Base-by-base conservation (phyloP, 2,113 vertebrate species). In the Urocynchramus pylzowi region DNA sequence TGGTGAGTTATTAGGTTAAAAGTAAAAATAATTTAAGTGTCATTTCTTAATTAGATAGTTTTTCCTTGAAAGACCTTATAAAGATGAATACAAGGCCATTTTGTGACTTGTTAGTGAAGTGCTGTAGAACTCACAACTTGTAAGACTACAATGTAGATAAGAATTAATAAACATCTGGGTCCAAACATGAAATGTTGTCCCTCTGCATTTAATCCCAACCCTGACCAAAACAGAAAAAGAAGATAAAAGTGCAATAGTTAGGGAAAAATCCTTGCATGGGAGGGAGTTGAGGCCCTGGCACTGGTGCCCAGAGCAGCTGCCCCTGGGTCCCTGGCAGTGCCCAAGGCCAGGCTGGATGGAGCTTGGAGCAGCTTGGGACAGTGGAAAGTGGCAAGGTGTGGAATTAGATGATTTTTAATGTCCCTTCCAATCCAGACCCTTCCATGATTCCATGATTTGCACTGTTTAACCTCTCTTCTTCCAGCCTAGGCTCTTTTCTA, bases 271-370 rank as follows among this genome's bases (percentile, higher is more conserved):
- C 26, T 22, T 69, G 26, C 26, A 17, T 35, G 54, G 1, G 24
- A 31, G 53, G 27, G 52, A 9, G 31, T 16, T 2, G 0, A 65
- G 37, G 42, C 10, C 22, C 33, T 69, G 73, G 57, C 21, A 42
- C 14, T 4, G 50, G 1, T 67, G 7, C 20, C 28, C 78, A 60
- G 61, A 61, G 39, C 0, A 68, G 24, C 61, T 60, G n/a, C 7
- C 5, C 39, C 70, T 87, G 56, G 23, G 68, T 75, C 45, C 39
- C 70, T 76, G 63, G 23, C 0, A 61, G 14, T 16, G 18, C 0
- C 79, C 54, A 7, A 35, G 21, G n/a, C 41, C 41, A 27, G 41
- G n/a, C 0, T 76, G 47, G 63, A 68, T 0, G 1, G 60, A 26
- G 9, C 21, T 68, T 18, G 53, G 63, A 69, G n/a, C 54, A 27